Conservation (phyloP, 1,140 invertebrate genomes). For the Pomacea maculata region DNA sequence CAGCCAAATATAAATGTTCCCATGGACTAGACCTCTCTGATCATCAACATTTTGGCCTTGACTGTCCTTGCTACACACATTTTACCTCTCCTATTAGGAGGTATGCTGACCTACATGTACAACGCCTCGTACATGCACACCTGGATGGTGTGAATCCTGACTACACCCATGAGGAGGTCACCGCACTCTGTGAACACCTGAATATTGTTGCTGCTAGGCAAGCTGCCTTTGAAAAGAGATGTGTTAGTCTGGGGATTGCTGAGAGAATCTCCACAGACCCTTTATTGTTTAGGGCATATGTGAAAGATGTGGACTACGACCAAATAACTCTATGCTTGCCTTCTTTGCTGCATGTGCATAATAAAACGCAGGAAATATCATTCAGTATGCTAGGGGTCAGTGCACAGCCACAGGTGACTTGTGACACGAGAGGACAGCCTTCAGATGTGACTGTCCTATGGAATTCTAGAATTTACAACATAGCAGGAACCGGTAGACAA, state of each 20-base stretch:
- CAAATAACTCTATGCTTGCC: conserved; percentile 27
- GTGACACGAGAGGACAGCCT: not conserved
- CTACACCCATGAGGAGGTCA: conserved; percentile 36
- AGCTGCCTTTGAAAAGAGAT: conserved; percentile 34
- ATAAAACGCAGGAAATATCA: conserved; percentile 20
- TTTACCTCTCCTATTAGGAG: conserved; percentile 81
- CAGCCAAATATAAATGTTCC: conserved; percentile 75
- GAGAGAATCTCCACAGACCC: conserved; percentile 19
- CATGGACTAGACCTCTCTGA: conserved; percentile 72
- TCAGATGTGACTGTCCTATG: conserved; percentile 3
- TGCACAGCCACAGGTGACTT: conserved; percentile 17
- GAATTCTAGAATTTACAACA: conserved; percentile 16
- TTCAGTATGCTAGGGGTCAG: conserved; percentile 30
- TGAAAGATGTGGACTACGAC: conserved; percentile 25
- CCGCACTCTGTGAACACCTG: conserved; percentile 28
- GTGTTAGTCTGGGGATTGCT: conserved; percentile 20
- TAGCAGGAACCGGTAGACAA: not conserved
- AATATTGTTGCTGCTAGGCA: conserved; percentile 30
- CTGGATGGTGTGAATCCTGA: conserved; percentile 24
- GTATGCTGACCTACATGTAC: conserved; percentile 28
- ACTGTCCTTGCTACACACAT: conserved; percentile 86
- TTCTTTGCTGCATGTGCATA: conserved; percentile 18
- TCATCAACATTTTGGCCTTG: conserved; percentile 81
- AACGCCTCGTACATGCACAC: conserved; percentile 41
- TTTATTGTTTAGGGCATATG: conserved; percentile 23